Evolutionary conservation across 2,888 invertebrate species (phyloP).

Genomic region (Cephalotes varians): DNA sequence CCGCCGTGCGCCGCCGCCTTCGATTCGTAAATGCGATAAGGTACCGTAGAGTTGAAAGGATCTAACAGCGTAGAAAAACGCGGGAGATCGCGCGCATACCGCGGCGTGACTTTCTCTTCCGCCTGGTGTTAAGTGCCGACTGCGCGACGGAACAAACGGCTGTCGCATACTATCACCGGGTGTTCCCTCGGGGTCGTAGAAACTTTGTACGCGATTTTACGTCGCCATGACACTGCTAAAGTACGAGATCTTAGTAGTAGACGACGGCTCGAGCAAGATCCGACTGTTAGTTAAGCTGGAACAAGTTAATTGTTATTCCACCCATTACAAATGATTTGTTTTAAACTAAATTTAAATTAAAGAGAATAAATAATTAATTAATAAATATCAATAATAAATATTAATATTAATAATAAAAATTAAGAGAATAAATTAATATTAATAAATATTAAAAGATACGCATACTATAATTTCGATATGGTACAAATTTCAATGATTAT

Average conservation of each 20-base stretch:
- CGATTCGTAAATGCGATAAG: conserved; percentile 59
- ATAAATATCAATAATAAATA: too few relatives aligned
- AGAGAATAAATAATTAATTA: background rate
- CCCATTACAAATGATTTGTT: background rate
- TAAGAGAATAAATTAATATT: too few relatives aligned
- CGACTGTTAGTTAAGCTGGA: background rate
- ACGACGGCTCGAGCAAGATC: background rate
- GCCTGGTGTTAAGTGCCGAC: conserved; percentile 74
- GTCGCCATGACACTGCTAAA: background rate
- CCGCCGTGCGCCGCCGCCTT: background rate
- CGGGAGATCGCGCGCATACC: conserved; percentile 22
- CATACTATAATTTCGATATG: background rate
- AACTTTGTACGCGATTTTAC: conserved; percentile 29
- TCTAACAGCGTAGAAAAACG: conserved; percentile 15
- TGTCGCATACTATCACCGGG: conserved; percentile 7
- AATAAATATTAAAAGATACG: background rate
- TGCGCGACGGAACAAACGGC: conserved; percentile 71
- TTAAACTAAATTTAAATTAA: background rate
- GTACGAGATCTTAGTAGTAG: conserved; percentile 8
- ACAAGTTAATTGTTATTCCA: conserved; percentile 10
- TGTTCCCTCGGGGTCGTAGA: conserved; percentile 14
- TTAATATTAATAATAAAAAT: too few relatives aligned
- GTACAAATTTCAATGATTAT: background rate
- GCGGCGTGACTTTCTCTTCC: conserved; percentile 78
- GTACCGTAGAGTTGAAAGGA: conserved; percentile 51